Evolutionary conservation across 2,797 vertebrate genomes (phyloP).

Genomic region (Graptemys geographica): DNA sequence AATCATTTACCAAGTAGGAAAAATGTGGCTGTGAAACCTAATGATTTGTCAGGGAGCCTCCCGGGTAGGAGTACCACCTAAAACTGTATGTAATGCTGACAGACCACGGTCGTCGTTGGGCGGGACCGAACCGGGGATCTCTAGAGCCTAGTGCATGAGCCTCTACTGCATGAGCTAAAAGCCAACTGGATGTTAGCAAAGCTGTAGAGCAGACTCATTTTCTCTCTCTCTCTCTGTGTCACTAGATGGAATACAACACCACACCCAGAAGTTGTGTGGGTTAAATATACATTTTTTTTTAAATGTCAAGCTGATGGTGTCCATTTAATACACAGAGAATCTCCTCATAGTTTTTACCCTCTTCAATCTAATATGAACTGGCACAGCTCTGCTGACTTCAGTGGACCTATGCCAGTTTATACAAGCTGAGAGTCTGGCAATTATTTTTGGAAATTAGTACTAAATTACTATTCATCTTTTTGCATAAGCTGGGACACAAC

Average conservation of each 20-base stretch:
- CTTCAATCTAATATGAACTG: neutral
- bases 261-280: no score
- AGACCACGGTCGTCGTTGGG: no score
- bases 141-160: no score
- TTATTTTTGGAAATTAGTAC: neutral
- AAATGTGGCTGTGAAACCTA: neutral
- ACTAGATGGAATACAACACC: no score
- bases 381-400: neutral
- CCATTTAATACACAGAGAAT: neutral
- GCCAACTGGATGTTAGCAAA: no score
- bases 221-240: no score
- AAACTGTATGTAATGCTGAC: neutral
- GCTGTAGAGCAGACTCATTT: no score
- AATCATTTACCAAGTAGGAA: neutral
- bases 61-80: neutral
- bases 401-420: neutral
- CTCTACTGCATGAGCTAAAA: no score
- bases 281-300: neutral
- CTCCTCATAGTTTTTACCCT: neutral
- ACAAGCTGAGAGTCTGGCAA: neutral
- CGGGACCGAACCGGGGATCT: no score
- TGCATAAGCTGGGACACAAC: neutral
- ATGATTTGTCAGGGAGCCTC: neutral
- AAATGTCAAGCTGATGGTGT: neutral
- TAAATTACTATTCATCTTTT: neutral